These are phyloP conservation scores for Sebastiscus albofasciatus DNA, from an alignment of 2,797 vertebrate genomes.

Conservation along the genomic window DNA sequence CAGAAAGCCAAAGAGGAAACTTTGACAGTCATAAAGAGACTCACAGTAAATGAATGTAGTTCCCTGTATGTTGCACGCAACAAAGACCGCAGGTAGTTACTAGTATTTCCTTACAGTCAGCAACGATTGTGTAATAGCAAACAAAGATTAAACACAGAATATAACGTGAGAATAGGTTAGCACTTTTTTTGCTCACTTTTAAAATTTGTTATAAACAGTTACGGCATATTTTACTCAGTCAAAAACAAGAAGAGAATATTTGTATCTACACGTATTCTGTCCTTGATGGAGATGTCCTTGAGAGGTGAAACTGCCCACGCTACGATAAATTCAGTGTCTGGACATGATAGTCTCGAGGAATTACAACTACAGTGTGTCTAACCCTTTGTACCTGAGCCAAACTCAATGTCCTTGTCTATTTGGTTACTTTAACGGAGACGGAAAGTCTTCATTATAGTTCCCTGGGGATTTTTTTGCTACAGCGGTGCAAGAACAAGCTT, in stretches of 20 bases:
- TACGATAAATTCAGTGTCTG: neutral
- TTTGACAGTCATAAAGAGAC: neutral
- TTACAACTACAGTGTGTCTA: no score
- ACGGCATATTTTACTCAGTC: neutral
- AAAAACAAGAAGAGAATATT: neutral
- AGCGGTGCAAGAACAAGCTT: neutral
- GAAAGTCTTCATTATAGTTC: neutral
- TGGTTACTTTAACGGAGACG: neutral
- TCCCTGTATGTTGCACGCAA: neutral
- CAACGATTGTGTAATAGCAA: neutral
- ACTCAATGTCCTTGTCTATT: neutral
- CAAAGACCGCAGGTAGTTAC: neutral
- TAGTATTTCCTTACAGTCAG: neutral
- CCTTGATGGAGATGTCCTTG: neutral
- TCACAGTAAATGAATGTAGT: neutral
- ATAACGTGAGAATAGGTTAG: neutral
- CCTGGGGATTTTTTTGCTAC: neutral
- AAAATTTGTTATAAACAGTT: neutral
- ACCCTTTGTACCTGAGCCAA: no score
- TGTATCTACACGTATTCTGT: neutral
- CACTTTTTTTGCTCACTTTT: neutral
- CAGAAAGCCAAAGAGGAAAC: conserved; percentile 19
- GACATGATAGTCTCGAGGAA: neutral
- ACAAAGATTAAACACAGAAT: neutral
- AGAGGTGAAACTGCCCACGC: neutral